Conservation (phyloP, 2,797 vertebrate genomes). For the Euthynnus affinis region DNA sequence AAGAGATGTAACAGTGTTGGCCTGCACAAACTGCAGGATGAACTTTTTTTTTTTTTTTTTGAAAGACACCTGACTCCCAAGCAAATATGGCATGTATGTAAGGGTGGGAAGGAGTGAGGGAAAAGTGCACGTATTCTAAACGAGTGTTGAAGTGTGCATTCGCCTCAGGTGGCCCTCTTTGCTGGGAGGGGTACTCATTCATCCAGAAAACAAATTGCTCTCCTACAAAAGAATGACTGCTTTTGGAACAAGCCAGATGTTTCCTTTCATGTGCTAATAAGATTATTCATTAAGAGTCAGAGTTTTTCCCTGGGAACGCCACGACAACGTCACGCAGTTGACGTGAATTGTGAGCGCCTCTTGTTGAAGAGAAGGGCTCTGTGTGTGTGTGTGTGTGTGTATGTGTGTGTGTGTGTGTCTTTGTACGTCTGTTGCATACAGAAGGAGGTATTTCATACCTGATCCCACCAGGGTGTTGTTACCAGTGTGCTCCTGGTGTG, state of each 20-base stretch:
- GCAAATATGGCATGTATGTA: not conserved
- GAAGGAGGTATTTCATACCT: slow-evolving; percentile 45
- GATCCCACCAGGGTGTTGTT: slow-evolving; percentile 59
- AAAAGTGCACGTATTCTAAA: slow-evolving; percentile 30
- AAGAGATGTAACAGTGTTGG: not conserved
- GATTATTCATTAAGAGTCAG: slow-evolving; percentile 80
- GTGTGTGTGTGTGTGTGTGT: not conserved
- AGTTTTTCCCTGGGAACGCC: slow-evolving; percentile 24
- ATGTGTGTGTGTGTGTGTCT: slow-evolving; percentile 12
- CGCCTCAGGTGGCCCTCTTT: slow-evolving; percentile 48
- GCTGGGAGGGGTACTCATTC: slow-evolving; percentile 59
- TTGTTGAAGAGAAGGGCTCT: not conserved
- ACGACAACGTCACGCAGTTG: slow-evolving; percentile 27
- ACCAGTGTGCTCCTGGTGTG: slow-evolving; percentile 27
- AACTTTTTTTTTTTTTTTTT: slow-evolving; percentile 3
- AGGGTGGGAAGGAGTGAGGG: not conserved
- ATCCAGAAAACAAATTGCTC: slow-evolving; percentile 74
- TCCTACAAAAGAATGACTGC: slow-evolving; percentile 62
- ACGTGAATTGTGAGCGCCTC: slow-evolving; percentile 48
- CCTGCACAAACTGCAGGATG: not conserved
- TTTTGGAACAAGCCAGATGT: slow-evolving; percentile 80
- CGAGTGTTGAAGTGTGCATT: slow-evolving; percentile 48
- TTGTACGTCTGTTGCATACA: slow-evolving; percentile 19
- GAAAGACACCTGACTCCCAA: not conserved
- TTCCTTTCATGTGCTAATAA: slow-evolving; percentile 84